Base-by-base conservation (phyloP, 2,888 invertebrate species). In the Coelopa pilipes region DNA sequence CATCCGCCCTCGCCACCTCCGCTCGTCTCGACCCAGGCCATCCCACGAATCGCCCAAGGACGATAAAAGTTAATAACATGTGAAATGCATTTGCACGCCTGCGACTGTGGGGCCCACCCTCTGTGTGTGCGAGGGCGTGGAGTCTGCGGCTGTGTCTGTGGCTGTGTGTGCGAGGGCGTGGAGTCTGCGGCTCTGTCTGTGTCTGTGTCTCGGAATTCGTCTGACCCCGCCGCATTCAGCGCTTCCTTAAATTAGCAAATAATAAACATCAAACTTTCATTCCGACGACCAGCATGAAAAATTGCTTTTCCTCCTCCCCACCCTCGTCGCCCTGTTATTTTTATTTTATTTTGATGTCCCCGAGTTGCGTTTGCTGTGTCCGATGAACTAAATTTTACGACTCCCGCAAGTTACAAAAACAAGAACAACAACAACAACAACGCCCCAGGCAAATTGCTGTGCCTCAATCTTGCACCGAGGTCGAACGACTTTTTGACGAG, bases 81-180 rank as follows among this genome's bases (percentile, higher is more conserved):
- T 53, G 53, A 53, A 53, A 53, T 53, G 53, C 53, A 53, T 53
- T 53, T 53, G n/a, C n/a, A 53, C n/a, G 53, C 53, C 15, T 7
- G 53, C 10, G 15, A 5, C 53, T 53, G 53, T 15, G 15, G 3
- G 53, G n/a, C 7, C 4, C 3, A 5, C 7, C 34, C 53, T 53
- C 53, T 53, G 53, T 53, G 53, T 13, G 53, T 53, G 53, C 10
- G 34, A 34, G 34, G 2, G 2, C 34, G 34, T 34, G 7, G n/a
- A n/a, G n/a, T n/a, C n/a, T n/a, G n/a, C n/a, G 53, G 5, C 15
- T 7, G 53, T 53, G 15, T 15, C 53, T 53, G 53, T 15, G 15
- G 3, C 53, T 53, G 53, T 53, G 53, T 13, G 53, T 53, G 53
- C 10, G 34, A 34, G 34, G 2, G 2, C 34, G 34, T 34, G 7